A percentile compares a stretch with the other conserved stretches of the same genome.
phyloP scores from a whole-genome alignment of 2,113 vertebrate genomes.

The Arothron firmamentum region DNA sequence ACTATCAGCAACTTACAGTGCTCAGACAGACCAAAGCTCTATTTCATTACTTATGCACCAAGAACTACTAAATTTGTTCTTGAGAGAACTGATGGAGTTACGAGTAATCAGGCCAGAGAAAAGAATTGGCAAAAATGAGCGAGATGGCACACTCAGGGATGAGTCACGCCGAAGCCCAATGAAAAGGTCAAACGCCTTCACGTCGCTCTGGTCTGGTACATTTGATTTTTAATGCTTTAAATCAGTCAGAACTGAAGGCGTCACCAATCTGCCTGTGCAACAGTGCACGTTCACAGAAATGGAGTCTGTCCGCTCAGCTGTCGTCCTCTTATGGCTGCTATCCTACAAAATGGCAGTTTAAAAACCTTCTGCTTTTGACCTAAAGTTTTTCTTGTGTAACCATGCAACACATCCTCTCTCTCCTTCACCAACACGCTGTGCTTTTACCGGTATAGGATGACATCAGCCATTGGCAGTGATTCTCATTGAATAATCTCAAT shows the following conservation, averaged over 20 bases:
- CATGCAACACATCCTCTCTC: conserved; percentile 28
- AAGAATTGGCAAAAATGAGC: conserved; percentile 75
- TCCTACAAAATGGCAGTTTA: conserved; percentile 79
- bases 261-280: conserved; percentile 40
- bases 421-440: conserved; percentile 24
- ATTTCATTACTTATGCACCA: conserved; percentile 40
- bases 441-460: conserved; percentile 26
- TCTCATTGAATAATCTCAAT: conserved; percentile 26
- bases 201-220: conserved; percentile 20
- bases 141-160: conserved; percentile 65
- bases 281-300: conserved; percentile 58
- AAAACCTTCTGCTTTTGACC: conserved; percentile 22
- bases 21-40: conserved; percentile 11
- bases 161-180: conserved; percentile 8
- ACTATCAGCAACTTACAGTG: no score
- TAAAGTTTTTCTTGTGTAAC: conserved; percentile 19
- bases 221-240: conserved; percentile 55
- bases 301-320: conserved; percentile 38
- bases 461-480: conserved; percentile 58
- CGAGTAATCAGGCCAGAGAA: conserved; percentile 58
- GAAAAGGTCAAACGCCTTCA: not conserved
- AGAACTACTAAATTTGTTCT: conserved; percentile 55
- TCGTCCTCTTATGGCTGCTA: conserved; percentile 76
- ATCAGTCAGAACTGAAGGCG: conserved; percentile 25
- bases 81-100: conserved; percentile 38